These are phyloP conservation scores for Dendroctonus valens DNA, from an alignment of 1,140 invertebrate species.

Conservation along the genomic window DNA sequence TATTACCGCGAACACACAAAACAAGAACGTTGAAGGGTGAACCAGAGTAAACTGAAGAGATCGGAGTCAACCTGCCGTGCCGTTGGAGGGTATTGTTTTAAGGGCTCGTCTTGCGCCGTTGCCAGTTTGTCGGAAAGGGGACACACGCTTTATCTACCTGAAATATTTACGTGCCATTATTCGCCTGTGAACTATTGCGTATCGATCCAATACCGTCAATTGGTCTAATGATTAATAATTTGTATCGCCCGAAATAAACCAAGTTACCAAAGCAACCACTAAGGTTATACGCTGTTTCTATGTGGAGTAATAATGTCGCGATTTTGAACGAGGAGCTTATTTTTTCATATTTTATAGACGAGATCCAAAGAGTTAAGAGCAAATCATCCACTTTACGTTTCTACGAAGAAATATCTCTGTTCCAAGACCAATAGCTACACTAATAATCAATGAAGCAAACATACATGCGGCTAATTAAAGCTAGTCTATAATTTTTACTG, in stretches of 20 bases:
- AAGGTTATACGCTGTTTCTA: background rate
- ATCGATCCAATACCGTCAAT: background rate
- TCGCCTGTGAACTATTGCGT: slow-evolving; percentile 5
- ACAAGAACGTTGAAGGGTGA: slow-evolving; percentile 5
- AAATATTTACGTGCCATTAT: slow-evolving; percentile 23
- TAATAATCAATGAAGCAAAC: too few species aligned
- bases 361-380: too few species aligned
- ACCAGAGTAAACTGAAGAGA: slow-evolving; percentile 19
- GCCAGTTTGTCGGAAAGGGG: slow-evolving; percentile 19
- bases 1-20: background rate
- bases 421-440: too few species aligned
- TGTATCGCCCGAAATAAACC: too few species aligned
- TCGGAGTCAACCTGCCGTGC: slow-evolving; percentile 16
- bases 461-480: too few species aligned
- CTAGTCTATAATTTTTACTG: too few species aligned
- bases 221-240: too few species aligned
- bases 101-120: slow-evolving; percentile 28
- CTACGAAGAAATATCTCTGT: too few species aligned
- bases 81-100: slow-evolving; percentile 28
- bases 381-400: too few species aligned
- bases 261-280: too few species aligned
- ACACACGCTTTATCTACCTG: slow-evolving; percentile 26
- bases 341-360: too few species aligned
- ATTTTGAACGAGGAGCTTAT: too few species aligned
- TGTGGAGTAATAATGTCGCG: background rate